These are phyloP conservation scores for Caerostris darwini DNA, from an alignment of 1,140 invertebrate genomes.

Conservation along the genomic window DNA sequence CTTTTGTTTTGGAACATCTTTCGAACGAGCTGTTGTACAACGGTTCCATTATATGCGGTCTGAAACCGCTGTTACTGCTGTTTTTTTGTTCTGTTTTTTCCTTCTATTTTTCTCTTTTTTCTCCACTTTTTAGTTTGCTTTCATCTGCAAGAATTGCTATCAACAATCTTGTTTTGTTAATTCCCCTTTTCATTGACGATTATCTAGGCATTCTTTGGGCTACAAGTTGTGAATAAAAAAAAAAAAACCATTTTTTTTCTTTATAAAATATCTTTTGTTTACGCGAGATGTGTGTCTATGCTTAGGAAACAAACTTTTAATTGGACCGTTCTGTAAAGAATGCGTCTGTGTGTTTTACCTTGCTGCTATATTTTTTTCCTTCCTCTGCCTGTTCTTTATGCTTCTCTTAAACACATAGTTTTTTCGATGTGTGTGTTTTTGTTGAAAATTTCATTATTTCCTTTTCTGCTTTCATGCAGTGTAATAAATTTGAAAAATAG, in stretches of 20 bases:
- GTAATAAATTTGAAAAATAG: neutral
- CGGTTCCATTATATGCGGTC: slow-evolving; percentile 32
- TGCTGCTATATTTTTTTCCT: neutral
- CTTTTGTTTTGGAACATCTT: slow-evolving; percentile 39
- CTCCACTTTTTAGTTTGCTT: neutral
- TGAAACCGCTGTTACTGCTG: neutral
- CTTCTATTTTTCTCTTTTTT: too few relatives aligned
- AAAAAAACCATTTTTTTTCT: neutral
- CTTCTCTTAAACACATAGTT: neutral
- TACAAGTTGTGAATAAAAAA: neutral
- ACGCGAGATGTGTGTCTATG: neutral
- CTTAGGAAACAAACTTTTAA: slow-evolving; percentile 14
- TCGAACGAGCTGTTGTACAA: neutral
- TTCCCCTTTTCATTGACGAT: slow-evolving; percentile 19
- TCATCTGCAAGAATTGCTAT: slow-evolving; percentile 36
- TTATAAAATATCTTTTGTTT: slow-evolving; percentile 15
- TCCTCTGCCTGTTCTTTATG: neutral
- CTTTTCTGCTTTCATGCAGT: neutral
- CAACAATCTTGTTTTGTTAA: slow-evolving; percentile 41
- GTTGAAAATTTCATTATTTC: neutral
- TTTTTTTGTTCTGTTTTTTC: neutral
- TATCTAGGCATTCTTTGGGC: slow-evolving; percentile 21
- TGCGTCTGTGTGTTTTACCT: neutral
- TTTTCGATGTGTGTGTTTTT: neutral
- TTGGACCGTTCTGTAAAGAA: slow-evolving; percentile 37